A percentile compares a stretch with the other conserved stretches of the same genome.
Conservation (phyloP, 2,888 invertebrate genomes). For the Trichogramma evanescens region DNA sequence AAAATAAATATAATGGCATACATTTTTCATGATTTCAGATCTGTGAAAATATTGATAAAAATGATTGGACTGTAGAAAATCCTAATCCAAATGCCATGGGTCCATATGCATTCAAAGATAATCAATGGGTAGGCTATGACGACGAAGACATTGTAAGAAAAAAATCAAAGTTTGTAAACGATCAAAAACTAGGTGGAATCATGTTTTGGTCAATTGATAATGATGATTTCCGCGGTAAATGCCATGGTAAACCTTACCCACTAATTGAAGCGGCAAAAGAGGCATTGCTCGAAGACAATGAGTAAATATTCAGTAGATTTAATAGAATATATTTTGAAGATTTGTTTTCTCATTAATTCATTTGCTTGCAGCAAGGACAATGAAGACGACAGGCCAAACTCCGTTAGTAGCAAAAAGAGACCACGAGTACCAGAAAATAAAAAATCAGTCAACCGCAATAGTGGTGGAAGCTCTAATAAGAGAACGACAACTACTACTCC, state of each 20-base stretch:
- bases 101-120: constrained; percentile 78
- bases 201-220: constrained; percentile 94
- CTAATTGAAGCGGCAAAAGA: constrained; percentile 87
- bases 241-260: constrained; percentile 80
- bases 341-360: neutral
- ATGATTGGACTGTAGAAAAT: constrained; percentile 76
- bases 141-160: constrained; percentile 74
- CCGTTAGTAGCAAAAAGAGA: constrained; percentile 16
- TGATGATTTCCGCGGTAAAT: constrained; percentile 88
- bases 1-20: neutral
- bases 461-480: constrained; percentile 7
- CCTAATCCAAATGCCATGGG: constrained; percentile 79
- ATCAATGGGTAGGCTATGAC: constrained; percentile 93
- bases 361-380: constrained; percentile 18
- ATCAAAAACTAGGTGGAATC: constrained; percentile 79
- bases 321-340: neutral
- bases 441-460: constrained; percentile 6
- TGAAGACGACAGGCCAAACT: constrained; percentile 17
- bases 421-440: constrained; percentile 11
- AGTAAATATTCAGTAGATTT: constrained; percentile 46
- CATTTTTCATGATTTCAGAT: constrained; percentile 54
- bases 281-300: constrained; percentile 62
- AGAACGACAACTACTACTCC: constrained; percentile 5
- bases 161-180: constrained; percentile 79
- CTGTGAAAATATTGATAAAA: constrained; percentile 70